Evolutionary conservation across 2,888 invertebrate genomes (phyloP), one percentile per base, ranked within the genome.

Genomic region (Drosophila paramelanica): DNA sequence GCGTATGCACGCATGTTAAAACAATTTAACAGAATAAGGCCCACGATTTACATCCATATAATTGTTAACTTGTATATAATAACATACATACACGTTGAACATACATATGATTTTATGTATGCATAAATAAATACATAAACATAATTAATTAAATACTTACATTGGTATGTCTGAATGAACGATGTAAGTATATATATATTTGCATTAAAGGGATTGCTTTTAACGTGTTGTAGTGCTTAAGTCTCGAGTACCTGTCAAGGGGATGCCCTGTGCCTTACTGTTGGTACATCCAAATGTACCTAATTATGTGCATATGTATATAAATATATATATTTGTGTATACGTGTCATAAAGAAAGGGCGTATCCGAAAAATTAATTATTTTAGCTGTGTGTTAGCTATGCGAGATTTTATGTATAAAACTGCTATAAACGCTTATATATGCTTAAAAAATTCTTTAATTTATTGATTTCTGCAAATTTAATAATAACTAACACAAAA

Each of bases 21-120:
- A 10, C 36, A 49, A 20, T 31, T 45, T 20, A 33, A 10, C 60
- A 61, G 38, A 45, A 38, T 17, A 43, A 23, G 49, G 13, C 33
- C 5, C 6, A 36, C 14, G 38, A 51, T 36, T 20, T 43, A 39
- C 53, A 43, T 38, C 8, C 31, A 46, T n/a, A 60, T 7, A 39
- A n/a, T 4, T 45, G 23, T n/a, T 14, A 23, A 45, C 45, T 33
- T 46, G 7, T 10, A 13, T 14, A 33, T 20, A 38, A 45, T 38
- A 31, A 27, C 3, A 3, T 17, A 27, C 3, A 7, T n/a, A 2
- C 25, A 20, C 7, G n/a, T 41, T 10, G 17, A 11, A 13, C 8
- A 45, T 23, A 36, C 43, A 25, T 46, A 20, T 33, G n/a, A 53
- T 11, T 41, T 20, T 27, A 25, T 53, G 46, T 47, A 41, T n/a